Evolutionary conservation across 2,888 invertebrate genomes (phyloP).

Genomic region (Apodemia duryi): DNA sequence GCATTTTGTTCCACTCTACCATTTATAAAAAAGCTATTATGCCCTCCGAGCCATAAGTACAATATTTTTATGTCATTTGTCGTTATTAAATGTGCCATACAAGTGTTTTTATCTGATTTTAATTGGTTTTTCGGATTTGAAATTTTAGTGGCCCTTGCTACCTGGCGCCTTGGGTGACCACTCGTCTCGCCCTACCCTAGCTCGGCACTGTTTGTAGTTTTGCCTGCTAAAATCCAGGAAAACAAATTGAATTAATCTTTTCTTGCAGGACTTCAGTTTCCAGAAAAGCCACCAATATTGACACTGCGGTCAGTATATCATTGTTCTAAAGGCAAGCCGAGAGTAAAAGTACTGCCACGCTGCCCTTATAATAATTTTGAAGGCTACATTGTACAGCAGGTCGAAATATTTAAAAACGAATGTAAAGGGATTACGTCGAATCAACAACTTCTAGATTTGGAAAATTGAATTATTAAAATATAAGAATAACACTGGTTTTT

Average conservation of each 20-base stretch:
- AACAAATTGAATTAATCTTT: conserved; percentile 16
- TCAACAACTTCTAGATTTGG: conserved; percentile 48
- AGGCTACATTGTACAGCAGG: conserved; percentile 68
- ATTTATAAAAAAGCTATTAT: too few species aligned
- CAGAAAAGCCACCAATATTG: conserved; percentile 74
- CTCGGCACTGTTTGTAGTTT: too few species aligned
- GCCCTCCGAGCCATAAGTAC: too few species aligned
- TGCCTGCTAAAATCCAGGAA: too few species aligned
- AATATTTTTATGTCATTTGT: too few species aligned
- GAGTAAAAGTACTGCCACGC: conserved; percentile 54
- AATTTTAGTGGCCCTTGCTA: too few species aligned
- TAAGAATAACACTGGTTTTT: neutral
- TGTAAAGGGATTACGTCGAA: conserved; percentile 50
- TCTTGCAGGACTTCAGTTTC: conserved; percentile 70
- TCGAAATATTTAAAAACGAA: conserved; percentile 69
- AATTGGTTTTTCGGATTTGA: too few species aligned
- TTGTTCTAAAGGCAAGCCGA: conserved; percentile 62
- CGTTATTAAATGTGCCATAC: too few species aligned
- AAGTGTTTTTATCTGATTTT: too few species aligned
- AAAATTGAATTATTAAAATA: conserved; percentile 38
- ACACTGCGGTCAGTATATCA: conserved; percentile 80
- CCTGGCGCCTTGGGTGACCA: too few species aligned
- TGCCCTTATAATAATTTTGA: conserved; percentile 71
- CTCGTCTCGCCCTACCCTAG: too few species aligned
- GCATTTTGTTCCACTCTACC: too few species aligned